These are phyloP conservation scores for Holothuria glaberrima DNA, from an alignment of 35 echinoderm and acorn worm species.

Conservation along the genomic window DNA sequence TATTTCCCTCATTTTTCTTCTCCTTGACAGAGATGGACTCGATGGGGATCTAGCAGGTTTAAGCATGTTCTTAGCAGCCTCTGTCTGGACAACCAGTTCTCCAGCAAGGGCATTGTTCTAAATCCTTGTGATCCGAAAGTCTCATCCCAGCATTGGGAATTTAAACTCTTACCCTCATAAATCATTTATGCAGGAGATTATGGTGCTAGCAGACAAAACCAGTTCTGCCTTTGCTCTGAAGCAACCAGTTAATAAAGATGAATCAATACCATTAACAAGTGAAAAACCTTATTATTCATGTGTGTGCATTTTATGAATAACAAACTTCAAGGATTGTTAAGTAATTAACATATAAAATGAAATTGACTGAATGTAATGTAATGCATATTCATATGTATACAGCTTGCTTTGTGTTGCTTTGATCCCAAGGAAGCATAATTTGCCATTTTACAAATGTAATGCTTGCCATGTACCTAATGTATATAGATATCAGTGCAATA, in stretches of 20 bases:
- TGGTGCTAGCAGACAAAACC: constrained; percentile 6
- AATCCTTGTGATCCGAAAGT: background rate
- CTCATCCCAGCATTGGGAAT: constrained; percentile 16
- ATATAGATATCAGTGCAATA: too few species aligned
- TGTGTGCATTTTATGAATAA: background rate
- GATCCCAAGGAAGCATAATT: too few species aligned
- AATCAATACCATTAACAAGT: background rate
- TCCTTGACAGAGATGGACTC: background rate
- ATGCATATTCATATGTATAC: too few species aligned
- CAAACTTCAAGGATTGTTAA: background rate
- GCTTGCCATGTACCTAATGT: too few species aligned
- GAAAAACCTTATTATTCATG: background rate
- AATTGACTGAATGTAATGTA: too few species aligned
- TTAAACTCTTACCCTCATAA: background rate
- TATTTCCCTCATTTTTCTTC: background rate
- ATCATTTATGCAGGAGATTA: background rate
- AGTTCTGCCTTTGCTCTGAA: background rate
- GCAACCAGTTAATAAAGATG: background rate
- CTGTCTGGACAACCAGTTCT: constrained; percentile 23
- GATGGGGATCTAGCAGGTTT: background rate
- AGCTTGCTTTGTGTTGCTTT: too few species aligned
- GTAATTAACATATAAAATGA: too few species aligned
- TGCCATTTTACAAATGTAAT: too few species aligned
- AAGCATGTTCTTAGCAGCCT: constrained; percentile 32
- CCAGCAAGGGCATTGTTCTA: constrained; percentile 2